These are phyloP conservation scores for Carassius carassius DNA, from an alignment of 2,113 vertebrate genomes.

Conservation along the genomic window DNA sequence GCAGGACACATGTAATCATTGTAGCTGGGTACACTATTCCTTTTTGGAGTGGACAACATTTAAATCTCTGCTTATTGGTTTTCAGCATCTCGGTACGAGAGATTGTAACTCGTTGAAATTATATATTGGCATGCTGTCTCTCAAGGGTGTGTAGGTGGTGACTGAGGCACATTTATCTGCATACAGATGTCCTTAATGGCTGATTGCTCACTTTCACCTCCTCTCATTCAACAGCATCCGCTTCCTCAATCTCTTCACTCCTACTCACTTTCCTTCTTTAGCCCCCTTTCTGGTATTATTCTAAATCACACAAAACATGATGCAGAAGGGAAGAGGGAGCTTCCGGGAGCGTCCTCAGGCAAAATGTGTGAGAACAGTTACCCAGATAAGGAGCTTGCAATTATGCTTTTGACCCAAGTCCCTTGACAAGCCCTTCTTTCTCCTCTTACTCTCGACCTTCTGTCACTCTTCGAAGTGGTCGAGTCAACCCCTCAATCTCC, in stretches of 20 bases:
- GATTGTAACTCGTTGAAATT: neutral
- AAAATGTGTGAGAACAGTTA: neutral
- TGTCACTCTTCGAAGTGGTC: neutral
- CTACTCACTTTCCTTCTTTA: neutral
- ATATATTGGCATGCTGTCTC: neutral
- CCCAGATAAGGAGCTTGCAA: conserved; percentile 7
- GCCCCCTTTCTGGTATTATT: neutral
- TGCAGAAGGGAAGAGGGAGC: neutral
- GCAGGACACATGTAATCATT: neutral
- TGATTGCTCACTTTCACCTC: conserved; percentile 21
- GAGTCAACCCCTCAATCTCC: neutral
- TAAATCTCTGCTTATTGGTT: neutral
- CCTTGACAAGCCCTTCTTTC: conserved; percentile 6
- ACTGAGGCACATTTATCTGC: conserved; percentile 37
- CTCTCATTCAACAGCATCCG: conserved; percentile 8
- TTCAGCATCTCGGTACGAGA: neutral
- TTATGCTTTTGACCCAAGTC: conserved; percentile 6
- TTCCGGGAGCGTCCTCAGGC: neutral
- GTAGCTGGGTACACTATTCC: neutral
- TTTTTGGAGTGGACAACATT: neutral
- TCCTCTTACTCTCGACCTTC: neutral
- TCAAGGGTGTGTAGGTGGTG: conserved; percentile 23
- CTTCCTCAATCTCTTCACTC: conserved; percentile 16
- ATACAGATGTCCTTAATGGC: conserved; percentile 34
- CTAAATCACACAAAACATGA: conserved; percentile 16